Base-by-base conservation (phyloP, 2,888 invertebrate genomes). In the Pammene aurita region DNA sequence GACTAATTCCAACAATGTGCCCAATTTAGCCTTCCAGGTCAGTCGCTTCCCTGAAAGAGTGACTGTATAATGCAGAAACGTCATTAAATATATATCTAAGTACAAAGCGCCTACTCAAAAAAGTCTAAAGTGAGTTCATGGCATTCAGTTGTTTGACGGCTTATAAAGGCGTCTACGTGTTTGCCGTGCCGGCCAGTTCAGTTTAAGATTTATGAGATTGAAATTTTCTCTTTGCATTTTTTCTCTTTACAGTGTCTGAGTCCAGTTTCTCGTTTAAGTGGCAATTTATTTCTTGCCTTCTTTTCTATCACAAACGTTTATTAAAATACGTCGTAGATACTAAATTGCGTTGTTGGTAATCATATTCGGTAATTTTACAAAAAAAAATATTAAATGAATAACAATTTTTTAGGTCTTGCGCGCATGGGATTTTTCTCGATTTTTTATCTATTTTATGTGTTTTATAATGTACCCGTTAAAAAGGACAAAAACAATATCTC, bases 271-370 rank as follows among this genome's bases (percentile, higher is more conserved):
- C 66, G 71, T 62, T 71, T 52, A 67, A 71, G 71, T 67, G 71
- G 71, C 67, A 71, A 71, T 71, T 71, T 71, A 67, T 71, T 67
- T 71, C 69, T 58, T 67, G 63, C 71, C 71, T 67, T 67, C 63
- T 54, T 67, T 67, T 64, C 71, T 63, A 64, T 71, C 63, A 60
- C 58, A 64, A 68, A 69, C 66, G 67, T 62, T 72, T 72, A 74
- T 71, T 72, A 71, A 73, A 74, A 71, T 71, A 61, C 62, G 60
- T 55, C 57, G 63, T 62, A 41, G 66, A 10, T 63, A 68, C 35
- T 18, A 55, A 34, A 69, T 55, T 60, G 26, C 50, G 26, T 56
- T 7, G 34, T 62, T 13, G 41, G 38, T 16, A 16, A 14, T 38
- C 35, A 35, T 54, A 46, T 44, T 67, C 26, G 41, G 14, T 42